These are phyloP conservation scores for Caenorhabditis tropicalis DNA, from an alignment of 1,140 invertebrate genomes.

Conservation along the genomic window DNA sequence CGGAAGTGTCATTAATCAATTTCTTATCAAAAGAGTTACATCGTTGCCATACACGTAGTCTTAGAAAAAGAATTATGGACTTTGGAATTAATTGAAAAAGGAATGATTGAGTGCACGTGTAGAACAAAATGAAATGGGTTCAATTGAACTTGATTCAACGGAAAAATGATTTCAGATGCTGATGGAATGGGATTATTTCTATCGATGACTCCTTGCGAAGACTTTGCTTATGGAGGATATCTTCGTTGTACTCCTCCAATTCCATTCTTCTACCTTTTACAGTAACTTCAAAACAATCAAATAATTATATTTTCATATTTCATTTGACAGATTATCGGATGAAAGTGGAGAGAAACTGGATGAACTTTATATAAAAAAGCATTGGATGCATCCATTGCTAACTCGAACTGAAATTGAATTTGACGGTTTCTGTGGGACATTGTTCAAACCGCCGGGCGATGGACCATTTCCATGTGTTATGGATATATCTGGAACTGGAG, in stretches of 20 bases:
- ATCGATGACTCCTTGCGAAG: not conserved
- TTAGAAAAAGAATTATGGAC: not conserved
- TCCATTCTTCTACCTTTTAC: constrained; percentile 45
- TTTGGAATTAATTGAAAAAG: not conserved
- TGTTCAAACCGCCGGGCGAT: constrained; percentile 49
- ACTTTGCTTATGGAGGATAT: constrained; percentile 50
- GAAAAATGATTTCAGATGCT: constrained; percentile 41
- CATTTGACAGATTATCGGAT: constrained; percentile 43
- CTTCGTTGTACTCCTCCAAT: constrained; percentile 49
- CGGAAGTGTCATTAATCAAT: constrained; percentile 17
- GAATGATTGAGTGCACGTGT: not conserved
- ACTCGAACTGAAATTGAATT: constrained; percentile 48
- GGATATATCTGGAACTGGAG: constrained; percentile 53
- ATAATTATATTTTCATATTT: not conserved
- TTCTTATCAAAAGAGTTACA: constrained; percentile 19
- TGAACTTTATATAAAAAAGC: constrained; percentile 44
- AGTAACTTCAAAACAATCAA: not conserved
- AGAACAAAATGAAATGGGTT: not conserved
- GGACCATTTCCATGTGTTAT: constrained; percentile 50
- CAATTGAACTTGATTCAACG: not conserved
- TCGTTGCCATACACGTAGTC: not conserved
- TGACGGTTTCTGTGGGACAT: constrained; percentile 48
- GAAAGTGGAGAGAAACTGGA: constrained; percentile 1
- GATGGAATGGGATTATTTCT: constrained; percentile 52
- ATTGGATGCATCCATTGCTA: constrained; percentile 51